phyloP scores from a whole-genome alignment of 1,140 invertebrate species.

The Stegodyphus mimosarum region DNA sequence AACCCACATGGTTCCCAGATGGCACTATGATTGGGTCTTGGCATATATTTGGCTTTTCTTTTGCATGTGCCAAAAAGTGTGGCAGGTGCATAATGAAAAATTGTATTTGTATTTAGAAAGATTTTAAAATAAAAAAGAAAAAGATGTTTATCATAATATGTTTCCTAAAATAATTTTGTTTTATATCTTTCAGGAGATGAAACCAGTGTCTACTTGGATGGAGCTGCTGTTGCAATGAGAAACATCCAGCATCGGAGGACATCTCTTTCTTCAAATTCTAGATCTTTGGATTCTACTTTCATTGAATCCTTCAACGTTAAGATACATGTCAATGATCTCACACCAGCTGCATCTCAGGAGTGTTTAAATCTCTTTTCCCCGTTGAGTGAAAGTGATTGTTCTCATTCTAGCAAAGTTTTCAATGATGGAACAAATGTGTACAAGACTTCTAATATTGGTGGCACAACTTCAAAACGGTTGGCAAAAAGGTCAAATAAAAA shows the following conservation, averaged over 20 bases:
- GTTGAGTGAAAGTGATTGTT: not conserved
- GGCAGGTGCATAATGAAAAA: too few species aligned
- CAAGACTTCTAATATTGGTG: slow-evolving; percentile 27
- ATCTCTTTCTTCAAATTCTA: slow-evolving; percentile 39
- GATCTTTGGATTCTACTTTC: slow-evolving; percentile 33
- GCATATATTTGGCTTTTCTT: too few species aligned
- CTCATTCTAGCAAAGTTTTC: not conserved
- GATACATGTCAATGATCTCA: slow-evolving; percentile 61
- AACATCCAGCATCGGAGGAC: slow-evolving; percentile 51
- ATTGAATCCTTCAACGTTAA: slow-evolving; percentile 50
- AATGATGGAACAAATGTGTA: slow-evolving; percentile 1
- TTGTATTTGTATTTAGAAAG: too few species aligned
- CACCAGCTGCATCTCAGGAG: slow-evolving; percentile 57
- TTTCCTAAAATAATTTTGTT: too few species aligned
- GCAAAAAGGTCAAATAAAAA: slow-evolving; percentile 26
- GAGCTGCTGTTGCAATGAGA: slow-evolving; percentile 42
- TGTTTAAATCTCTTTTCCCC: slow-evolving; percentile 20
- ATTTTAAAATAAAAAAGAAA: too few species aligned
- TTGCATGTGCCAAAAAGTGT: too few species aligned
- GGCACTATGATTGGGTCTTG: too few species aligned
- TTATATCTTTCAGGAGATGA: slow-evolving; percentile 20
- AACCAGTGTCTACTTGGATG: slow-evolving; percentile 24
- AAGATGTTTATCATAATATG: too few species aligned
- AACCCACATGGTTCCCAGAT: too few species aligned
- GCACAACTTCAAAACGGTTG: slow-evolving; percentile 31